phyloP scores from a whole-genome alignment of 1,140 invertebrate species.

The Danaus melanippus region DNA sequence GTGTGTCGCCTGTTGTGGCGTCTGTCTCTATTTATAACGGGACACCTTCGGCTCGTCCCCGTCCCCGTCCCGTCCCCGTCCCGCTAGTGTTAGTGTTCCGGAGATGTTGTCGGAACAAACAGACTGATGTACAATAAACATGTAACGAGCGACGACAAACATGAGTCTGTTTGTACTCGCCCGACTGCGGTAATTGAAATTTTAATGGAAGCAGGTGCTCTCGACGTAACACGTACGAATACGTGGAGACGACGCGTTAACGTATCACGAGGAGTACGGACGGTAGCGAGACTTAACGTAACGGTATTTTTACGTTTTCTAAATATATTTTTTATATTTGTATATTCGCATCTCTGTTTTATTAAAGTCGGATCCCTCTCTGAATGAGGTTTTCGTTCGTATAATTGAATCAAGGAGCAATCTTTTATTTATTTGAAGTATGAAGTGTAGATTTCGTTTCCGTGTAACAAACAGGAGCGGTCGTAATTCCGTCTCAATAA shows the following conservation, averaged over 20 bases:
- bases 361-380: too few species aligned
- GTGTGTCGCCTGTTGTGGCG: not conserved
- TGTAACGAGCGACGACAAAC: constrained; percentile 4
- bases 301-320: too few species aligned
- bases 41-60: not conserved
- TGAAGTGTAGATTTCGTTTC: too few species aligned
- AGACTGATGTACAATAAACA: constrained; percentile 3
- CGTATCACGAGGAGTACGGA: too few species aligned
- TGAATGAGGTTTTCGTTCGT: too few species aligned
- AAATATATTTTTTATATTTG: too few species aligned
- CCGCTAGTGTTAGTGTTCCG: constrained; percentile 1
- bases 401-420: too few species aligned
- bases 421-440: too few species aligned
- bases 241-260: not conserved
- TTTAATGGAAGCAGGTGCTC: constrained; percentile 43
- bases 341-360: too few species aligned
- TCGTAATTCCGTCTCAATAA: constrained; percentile 17
- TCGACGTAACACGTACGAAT: not conserved
- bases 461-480: too few species aligned
- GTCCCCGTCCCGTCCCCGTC: not conserved
- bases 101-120: constrained; percentile 11
- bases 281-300: too few species aligned
- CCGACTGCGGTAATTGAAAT: constrained; percentile 38
- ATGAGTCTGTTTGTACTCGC: constrained; percentile 14
- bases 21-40: constrained; percentile 1